These are phyloP conservation scores for Andrena fulva DNA, from an alignment of 2,888 invertebrate species.

Conservation along the genomic window DNA sequence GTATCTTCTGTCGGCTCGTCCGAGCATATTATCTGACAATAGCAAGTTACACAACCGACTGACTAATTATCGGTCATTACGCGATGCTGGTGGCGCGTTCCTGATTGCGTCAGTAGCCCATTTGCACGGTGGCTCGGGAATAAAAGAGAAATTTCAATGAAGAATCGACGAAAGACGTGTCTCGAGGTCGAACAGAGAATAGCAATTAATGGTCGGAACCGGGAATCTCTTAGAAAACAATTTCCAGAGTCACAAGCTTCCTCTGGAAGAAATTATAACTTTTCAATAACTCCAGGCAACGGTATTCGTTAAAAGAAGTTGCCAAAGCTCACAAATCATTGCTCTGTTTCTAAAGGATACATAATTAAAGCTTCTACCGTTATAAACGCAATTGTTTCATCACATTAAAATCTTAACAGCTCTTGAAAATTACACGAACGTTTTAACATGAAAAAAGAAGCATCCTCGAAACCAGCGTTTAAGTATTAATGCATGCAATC, in stretches of 20 bases:
- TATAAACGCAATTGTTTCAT: too few relatives aligned
- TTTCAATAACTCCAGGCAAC: too few relatives aligned
- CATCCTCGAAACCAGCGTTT: not conserved
- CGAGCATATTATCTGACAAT: constrained; percentile 67
- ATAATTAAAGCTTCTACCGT: too few relatives aligned
- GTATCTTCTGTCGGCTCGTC: constrained; percentile 43
- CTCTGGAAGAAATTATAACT: too few relatives aligned
- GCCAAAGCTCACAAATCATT: too few relatives aligned
- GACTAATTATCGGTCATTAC: constrained; percentile 80
- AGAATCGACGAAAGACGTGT: constrained; percentile 9
- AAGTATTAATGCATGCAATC: constrained; percentile 16
- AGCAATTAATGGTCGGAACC: not conserved
- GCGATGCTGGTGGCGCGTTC: constrained; percentile 66
- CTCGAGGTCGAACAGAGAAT: constrained; percentile 31
- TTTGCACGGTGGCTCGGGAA: constrained; percentile 53
- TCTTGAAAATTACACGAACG: too few relatives aligned
- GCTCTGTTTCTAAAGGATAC: too few relatives aligned
- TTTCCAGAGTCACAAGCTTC: too few relatives aligned
- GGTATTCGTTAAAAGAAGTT: too few relatives aligned
- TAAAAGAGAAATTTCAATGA: constrained; percentile 60
- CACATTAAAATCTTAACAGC: too few relatives aligned
- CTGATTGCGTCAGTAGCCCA: constrained; percentile 69
- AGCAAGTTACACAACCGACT: constrained; percentile 57
- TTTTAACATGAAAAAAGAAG: not conserved
- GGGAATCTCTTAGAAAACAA: not conserved